phyloP scores from a whole-genome alignment of 2,888 invertebrate species.

The Neoascia interrupta region DNA sequence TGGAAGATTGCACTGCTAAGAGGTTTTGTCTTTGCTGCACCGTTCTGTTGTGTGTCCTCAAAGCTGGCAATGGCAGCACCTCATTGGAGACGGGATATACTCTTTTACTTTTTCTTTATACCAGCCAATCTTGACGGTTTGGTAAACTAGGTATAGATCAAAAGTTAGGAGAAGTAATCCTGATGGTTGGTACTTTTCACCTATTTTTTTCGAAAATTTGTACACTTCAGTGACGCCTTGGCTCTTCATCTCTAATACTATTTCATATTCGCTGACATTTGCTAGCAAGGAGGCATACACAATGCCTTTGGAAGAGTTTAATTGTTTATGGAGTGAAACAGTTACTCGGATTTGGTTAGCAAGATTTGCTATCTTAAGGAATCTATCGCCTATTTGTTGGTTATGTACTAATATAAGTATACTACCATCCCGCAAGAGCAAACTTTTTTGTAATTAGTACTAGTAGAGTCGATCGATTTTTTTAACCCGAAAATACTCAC shows the following conservation, averaged over 20 bases:
- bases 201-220: constrained; percentile 21
- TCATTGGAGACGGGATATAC: constrained; percentile 52
- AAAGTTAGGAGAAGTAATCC: constrained; percentile 27
- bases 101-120: constrained; percentile 26
- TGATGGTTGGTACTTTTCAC: neutral
- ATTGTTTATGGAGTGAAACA: constrained; percentile 25
- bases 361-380: neutral
- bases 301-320: constrained; percentile 43
- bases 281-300: constrained; percentile 16
- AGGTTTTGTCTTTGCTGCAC: neutral
- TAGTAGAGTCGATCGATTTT: constrained; percentile 11
- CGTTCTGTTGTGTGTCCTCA: constrained; percentile 7
- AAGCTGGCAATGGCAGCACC: constrained; percentile 62
- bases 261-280: constrained; percentile 34
- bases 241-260: constrained; percentile 28
- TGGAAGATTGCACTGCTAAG: neutral
- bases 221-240: constrained; percentile 43
- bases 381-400: constrained; percentile 24
- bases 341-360: constrained; percentile 1
- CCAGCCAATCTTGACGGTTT: constrained; percentile 44
- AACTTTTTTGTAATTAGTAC: constrained; percentile 10
- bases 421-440: neutral
- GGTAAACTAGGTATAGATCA: constrained; percentile 18
- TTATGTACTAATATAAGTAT: constrained; percentile 24
- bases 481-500: constrained; percentile 25